phyloP scores from a whole-genome alignment of 1,140 invertebrate species.

The Diorhabda carinulata region DNA sequence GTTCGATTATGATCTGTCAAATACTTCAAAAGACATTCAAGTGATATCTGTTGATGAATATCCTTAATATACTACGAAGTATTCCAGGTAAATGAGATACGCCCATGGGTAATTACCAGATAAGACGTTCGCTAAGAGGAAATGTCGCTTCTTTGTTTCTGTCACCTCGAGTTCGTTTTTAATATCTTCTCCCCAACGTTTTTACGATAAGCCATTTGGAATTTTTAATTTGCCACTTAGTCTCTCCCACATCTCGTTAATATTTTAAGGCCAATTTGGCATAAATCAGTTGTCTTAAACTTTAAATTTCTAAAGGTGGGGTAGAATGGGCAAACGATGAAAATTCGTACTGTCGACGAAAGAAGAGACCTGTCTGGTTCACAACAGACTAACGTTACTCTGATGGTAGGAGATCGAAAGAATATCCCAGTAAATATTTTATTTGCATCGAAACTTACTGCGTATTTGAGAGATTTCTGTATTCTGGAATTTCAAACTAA shows the following conservation, averaged over 20 bases:
- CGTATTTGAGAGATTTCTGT: no score
- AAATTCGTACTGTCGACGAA: no score
- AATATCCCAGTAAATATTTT: no score
- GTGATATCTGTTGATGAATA: no score
- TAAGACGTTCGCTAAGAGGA: slow-evolving; percentile 12
- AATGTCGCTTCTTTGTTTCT: slow-evolving; percentile 17
- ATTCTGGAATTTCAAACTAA: no score
- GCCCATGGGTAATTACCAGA: slow-evolving; percentile 15
- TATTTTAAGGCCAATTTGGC: slow-evolving; percentile 20
- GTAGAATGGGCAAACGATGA: no score
- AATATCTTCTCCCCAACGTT: slow-evolving; percentile 6
- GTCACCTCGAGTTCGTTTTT: slow-evolving; percentile 5
- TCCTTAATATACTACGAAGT: background rate
- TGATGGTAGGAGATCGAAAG: no score
- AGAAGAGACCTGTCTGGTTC: no score
- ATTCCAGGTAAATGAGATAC: background rate
- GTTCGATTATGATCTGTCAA: no score
- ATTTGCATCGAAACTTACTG: no score
- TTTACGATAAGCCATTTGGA: slow-evolving; percentile 20
- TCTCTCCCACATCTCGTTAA: slow-evolving; percentile 18
- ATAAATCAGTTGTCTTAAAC: slow-evolving; percentile 15
- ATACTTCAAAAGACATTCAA: no score
- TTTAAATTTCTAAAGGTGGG: background rate
- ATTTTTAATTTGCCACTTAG: slow-evolving; percentile 20
- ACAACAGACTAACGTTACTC: no score